Conservation (phyloP, 2,113 vertebrate species). For the Hippocampus comes region DNA sequence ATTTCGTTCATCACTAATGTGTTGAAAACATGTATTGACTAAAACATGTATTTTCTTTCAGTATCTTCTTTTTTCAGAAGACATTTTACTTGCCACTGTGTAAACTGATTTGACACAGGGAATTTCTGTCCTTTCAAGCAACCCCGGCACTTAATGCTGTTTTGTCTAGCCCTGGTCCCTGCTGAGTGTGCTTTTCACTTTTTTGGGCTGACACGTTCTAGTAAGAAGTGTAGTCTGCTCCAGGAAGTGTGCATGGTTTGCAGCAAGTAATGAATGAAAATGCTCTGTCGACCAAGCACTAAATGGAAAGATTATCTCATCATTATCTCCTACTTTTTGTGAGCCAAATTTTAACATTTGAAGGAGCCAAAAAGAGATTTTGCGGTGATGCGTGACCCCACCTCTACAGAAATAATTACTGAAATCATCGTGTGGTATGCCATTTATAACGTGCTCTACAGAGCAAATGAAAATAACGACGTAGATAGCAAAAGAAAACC, state of each 20-base stretch:
- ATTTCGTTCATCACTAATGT: conserved; percentile 5
- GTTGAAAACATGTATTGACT: neutral
- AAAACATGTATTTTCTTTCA: conserved; percentile 23
- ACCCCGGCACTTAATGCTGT: conserved; percentile 63
- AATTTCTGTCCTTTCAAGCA: conserved; percentile 53
- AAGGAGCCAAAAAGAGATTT: neutral
- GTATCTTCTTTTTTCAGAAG: conserved; percentile 29
- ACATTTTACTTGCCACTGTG: conserved; percentile 34
- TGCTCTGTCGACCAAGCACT: neutral
- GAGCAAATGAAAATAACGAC: neutral
- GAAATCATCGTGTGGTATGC: neutral
- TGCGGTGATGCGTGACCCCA: neutral
- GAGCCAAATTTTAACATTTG: neutral
- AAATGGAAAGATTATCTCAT: neutral
- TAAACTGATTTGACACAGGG: conserved; percentile 56
- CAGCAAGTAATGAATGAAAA: conserved; percentile 1
- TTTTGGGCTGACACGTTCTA: neutral
- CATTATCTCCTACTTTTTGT: neutral
- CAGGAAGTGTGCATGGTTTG: conserved; percentile 17
- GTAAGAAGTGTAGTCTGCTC: conserved; percentile 24
- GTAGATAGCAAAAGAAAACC: neutral
- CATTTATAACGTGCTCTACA: too few relatives aligned
- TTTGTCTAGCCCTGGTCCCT: conserved; percentile 54
- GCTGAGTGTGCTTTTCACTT: conserved; percentile 27
- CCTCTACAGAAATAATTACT: neutral